Percentiles rank a stretch among this genome's conserved stretches.
Conservation (phyloP, 2,113 vertebrate species). For the Caracal caracal region DNA sequence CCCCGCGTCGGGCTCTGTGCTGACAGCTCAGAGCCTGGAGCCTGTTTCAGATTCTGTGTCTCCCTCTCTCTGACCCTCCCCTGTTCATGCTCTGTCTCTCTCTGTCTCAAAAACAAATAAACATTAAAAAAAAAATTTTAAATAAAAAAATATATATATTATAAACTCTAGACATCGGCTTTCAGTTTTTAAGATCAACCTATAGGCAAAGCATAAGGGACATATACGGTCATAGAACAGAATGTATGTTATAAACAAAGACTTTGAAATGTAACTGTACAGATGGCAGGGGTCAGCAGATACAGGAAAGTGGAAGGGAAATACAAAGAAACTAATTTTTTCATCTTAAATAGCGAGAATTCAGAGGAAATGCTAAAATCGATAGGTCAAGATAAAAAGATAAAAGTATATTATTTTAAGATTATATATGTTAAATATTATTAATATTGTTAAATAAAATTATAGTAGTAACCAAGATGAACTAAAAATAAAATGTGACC, state of each 20-base stretch:
- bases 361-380: neutral
- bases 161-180: neutral
- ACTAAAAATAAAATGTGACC: conserved; percentile 28
- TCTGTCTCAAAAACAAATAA: too few relatives aligned
- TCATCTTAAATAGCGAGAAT: neutral
- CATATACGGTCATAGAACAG: neutral
- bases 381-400: neutral
- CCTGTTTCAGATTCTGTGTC: too few relatives aligned
- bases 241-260: neutral
- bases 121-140: too few relatives aligned
- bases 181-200: neutral
- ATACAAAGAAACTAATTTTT: neutral
- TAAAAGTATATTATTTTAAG: neutral
- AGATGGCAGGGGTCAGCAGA: neutral
- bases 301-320: neutral
- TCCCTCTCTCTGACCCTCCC: too few relatives aligned
- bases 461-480: neutral
- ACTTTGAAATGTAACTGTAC: neutral
- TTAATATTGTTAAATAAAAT: neutral
- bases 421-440: neutral
- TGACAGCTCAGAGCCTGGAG: too few relatives aligned
- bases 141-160: too few relatives aligned
- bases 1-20: too few relatives aligned
- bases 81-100: too few relatives aligned
- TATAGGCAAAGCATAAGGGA: neutral